Evolutionary conservation across 1,140 invertebrate genomes (phyloP).

Genomic region (Drosophila ogumai): DNA sequence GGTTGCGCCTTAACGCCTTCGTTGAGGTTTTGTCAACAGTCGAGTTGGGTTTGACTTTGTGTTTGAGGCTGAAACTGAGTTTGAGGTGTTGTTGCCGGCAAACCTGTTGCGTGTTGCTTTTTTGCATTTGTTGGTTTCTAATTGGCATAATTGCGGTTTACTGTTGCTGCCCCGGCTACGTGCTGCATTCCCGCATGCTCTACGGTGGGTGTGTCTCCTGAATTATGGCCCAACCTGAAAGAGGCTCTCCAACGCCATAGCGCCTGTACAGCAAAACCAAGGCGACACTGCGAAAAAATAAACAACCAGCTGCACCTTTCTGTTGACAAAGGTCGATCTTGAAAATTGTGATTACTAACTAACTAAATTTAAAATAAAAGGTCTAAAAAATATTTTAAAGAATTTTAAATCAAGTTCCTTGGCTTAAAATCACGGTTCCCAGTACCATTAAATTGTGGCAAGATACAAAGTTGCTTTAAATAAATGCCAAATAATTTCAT

Average conservation of each 20-base stretch:
- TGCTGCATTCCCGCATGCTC: conserved; percentile 75
- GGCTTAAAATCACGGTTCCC: not conserved
- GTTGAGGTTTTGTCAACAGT: conserved; percentile 67
- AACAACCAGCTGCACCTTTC: not conserved
- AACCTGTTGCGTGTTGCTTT: conserved; percentile 74
- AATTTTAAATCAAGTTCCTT: not conserved
- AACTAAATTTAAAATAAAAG: too few species aligned
- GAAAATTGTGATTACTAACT: not conserved
- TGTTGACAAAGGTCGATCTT: not conserved
- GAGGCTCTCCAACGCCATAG: conserved; percentile 32
- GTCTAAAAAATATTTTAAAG: not conserved
- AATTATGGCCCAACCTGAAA: conserved; percentile 64
- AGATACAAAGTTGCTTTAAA: not conserved
- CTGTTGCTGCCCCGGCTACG: conserved; percentile 42
- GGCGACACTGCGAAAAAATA: conserved; percentile 4
- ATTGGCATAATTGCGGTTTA: conserved; percentile 86
- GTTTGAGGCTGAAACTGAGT: not conserved
- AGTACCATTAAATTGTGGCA: not conserved
- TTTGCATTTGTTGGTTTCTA: conserved; percentile 76
- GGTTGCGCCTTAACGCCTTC: conserved; percentile 70
- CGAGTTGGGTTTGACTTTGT: conserved; percentile 19
- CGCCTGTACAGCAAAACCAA: conserved; percentile 2
- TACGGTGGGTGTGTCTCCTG: conserved; percentile 59
- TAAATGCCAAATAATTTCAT: not conserved
- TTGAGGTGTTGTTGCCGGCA: conserved; percentile 29